phyloP scores from a whole-genome alignment of 2,113 vertebrate species.

The Laticauda colubrina region DNA sequence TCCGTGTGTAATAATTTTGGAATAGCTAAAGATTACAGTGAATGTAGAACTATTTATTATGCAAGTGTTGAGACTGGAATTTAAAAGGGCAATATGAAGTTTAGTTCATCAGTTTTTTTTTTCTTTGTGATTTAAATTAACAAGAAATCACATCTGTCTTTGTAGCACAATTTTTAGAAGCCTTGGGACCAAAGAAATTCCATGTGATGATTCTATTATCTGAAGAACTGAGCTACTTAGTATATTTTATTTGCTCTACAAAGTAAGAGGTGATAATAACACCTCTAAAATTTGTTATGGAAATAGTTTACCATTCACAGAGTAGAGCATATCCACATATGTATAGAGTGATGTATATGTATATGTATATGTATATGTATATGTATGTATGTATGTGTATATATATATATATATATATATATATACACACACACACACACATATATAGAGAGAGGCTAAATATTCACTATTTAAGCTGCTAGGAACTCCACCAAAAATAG shows the following conservation, averaged over 20 bases:
- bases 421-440: too few relatives aligned
- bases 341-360: too few relatives aligned
- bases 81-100: background rate
- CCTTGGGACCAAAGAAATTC: background rate
- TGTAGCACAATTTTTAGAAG: background rate
- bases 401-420: too few relatives aligned
- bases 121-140: background rate
- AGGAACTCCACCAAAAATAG: background rate
- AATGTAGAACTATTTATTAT: background rate
- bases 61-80: background rate
- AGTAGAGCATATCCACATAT: background rate
- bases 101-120: background rate
- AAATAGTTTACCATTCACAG: background rate
- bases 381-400: too few relatives aligned
- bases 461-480: background rate
- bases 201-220: background rate
- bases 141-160: background rate
- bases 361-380: too few relatives aligned
- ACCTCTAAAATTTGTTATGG: background rate
- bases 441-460: background rate
- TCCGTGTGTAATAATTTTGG: background rate
- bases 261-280: background rate
- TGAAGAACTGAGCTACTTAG: background rate
- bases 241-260: background rate
- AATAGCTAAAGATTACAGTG: background rate